Base-by-base conservation (phyloP, 2,113 vertebrate species). In the Centropus unirufus region DNA sequence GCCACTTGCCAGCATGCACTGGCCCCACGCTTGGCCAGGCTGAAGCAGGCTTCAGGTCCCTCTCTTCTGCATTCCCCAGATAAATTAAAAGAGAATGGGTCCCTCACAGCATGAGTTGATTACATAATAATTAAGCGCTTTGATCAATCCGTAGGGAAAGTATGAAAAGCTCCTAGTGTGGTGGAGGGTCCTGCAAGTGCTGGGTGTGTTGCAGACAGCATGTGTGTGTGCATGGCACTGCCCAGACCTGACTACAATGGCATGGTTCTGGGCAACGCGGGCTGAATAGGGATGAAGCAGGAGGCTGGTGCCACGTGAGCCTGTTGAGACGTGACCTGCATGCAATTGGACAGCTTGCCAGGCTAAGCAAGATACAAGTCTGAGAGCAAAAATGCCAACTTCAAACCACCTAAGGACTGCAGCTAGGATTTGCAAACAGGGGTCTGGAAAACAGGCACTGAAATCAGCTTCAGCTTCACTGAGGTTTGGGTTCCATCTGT, bases 241-340 rank as follows among this genome's bases (percentile, higher is more conserved):
- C 72, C 23, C 85, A 77, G 82, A 44, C 46, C 85, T 8, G 4
- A 16, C 72, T 46, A 93, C 93, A 93, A 86, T 66, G 39, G 72
- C 91, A 91, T 3, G 69, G 79, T 63, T 93, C 93, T 94, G 87
- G 80, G 85, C 68, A 24, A 58, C 4, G 26, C 63, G 66, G 1
- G 0, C 78, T 91, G 94, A 93, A 96, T 93, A 94, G 83, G 81
- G 92, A 93, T 92, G 90, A 93, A 87, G 90, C 57, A 39, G 61
- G 90, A 91, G 87, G 59, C 84, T 90, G 78, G 29, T 51, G 95
- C 91, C 93, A 88, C 24, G 29, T 51, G 67, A 95, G 78, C 67
- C 87, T 47, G 59, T 58, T 0, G 6, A 52, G 90, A 64, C 74
- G 87, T 75, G 92, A 77, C 72, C 57, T 85, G 95, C 89, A 87